Evolutionary conservation across 2,113 vertebrate genomes (phyloP), one percentile per base, ranked within the genome.

Genomic region (Cairina moschata): DNA sequence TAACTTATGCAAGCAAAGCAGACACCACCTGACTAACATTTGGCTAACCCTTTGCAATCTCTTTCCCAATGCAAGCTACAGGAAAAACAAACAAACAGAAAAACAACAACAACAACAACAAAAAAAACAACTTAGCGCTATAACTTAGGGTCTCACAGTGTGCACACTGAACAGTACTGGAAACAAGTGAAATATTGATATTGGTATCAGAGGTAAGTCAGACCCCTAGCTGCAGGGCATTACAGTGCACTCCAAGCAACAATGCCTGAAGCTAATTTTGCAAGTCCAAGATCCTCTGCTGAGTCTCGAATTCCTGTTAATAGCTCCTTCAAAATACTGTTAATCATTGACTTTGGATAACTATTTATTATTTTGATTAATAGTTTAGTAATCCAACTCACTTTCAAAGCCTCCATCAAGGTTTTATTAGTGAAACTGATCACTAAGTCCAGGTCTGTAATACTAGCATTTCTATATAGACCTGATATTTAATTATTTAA

Each of bases 1-100:
- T 26, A 68, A 72, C 48, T 94, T 86, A 87, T 78, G 92, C 55
- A 91, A 95, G 68, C 56, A 76, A 52, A 95, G 68, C 92, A 65
- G 94, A 92, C 13, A 82, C 32, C 86, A 94, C 80, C 91, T 96
- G 95, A 96, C 79, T 96, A 91, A 93, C 95, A 91, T 54, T 96
- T 90, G 95, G 96, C 96, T 98, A 96, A 95, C 95, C 95, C 75
- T 69, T 91, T 83, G 54, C 66, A 46, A 71, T 67, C 44, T 85
- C 69, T 23, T 95, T 97, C 96, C 93, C 94, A 84, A 32, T 83
- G 62, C 84, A 95, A 95, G 75, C 93, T 90, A 55, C 65, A 82
- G 46, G 46, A 9, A 48, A 48, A 48, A 48, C 21, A 48, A 90
- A 95, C 87, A 58, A 94, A 91, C 83, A 48, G 20, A 46, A 90